These are phyloP conservation scores for Gobionotothen gibberifrons DNA, from an alignment of 2,797 vertebrate genomes.

Conservation along the genomic window DNA sequence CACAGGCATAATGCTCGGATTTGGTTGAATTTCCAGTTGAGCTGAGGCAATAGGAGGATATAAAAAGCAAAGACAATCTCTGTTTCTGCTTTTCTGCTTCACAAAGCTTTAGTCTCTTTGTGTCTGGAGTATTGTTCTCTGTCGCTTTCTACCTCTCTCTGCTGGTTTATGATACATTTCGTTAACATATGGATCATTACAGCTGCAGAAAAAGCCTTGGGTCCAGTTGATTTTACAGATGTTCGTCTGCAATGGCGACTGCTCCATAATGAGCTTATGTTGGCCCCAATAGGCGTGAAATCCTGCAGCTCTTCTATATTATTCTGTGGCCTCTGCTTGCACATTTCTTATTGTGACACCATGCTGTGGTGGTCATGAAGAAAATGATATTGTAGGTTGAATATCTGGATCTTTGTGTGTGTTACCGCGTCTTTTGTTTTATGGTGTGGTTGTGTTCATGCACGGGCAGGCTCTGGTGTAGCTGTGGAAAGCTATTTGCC, in stretches of 20 bases:
- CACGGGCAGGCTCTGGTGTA: constrained; percentile 52
- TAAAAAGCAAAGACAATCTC: constrained; percentile 46
- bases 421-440: constrained; percentile 38
- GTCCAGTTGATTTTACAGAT: constrained; percentile 36
- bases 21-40: constrained; percentile 42
- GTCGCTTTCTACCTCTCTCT: constrained; percentile 23
- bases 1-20: constrained; percentile 11
- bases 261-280: constrained; percentile 73
- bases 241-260: constrained; percentile 50
- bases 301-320: constrained; percentile 61
- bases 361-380: constrained; percentile 31
- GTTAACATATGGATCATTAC: constrained; percentile 59
- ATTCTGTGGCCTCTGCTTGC: constrained; percentile 55
- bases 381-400: constrained; percentile 13
- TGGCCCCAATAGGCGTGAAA: constrained; percentile 67
- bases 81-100: constrained; percentile 44
- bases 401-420: constrained; percentile 19
- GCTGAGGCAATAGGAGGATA: constrained; percentile 33
- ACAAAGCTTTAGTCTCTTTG: constrained; percentile 42
- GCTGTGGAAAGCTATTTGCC: constrained; percentile 76
- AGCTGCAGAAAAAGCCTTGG: constrained; percentile 45
- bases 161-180: constrained; percentile 57
- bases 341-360: constrained; percentile 55
- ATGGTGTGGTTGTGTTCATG: constrained; percentile 22
- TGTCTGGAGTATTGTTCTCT: constrained; percentile 33